Base-by-base conservation (phyloP, 2,113 vertebrate species). In the Phylloscopus trochiloides region DNA sequence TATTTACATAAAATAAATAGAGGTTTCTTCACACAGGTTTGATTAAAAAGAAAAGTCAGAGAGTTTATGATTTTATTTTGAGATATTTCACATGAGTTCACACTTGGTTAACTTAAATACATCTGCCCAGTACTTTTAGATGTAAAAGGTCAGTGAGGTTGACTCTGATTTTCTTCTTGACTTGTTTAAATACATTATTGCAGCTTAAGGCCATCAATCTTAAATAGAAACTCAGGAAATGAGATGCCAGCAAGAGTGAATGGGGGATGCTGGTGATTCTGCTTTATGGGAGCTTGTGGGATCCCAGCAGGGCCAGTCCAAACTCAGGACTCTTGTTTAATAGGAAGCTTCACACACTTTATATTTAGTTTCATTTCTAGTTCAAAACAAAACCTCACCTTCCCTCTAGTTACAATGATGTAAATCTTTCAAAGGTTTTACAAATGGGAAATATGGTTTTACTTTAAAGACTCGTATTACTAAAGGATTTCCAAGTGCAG, bases 131-230 rank as follows among this genome's bases (percentile, higher is more conserved):
- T 83, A 76, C 24, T 73, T 88, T 17, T 32, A 80, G 48, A 48
- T 77, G 10, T 47, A 55, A 77, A 66, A 88, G 12, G 51, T 88
- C 42, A 43, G 25, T 55, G 88, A 71, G 21, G 79, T 93, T 95
- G 42, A 26, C 17, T 83, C 50, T 50, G 83, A 83, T 90, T 95
- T 96, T 94, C 88, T 93, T 93, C 91, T 76, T 90, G 50, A 65
- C 67, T 83, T 66, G 55, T 4, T 94, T 90, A 92, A 93, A 86
- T 83, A 79, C 34, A 11, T 66, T 55, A 68, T 34, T 90, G 75
- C 17, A 86, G 59, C 68, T 90, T 82, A 70, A 90, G 63, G 82
- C 45, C 36, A 59, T 83, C 47, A 67, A 2, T 92, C 51, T 55
- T 70, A 76, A 83, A 84, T 12, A 83, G 67, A 76, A 91, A 25